Evolutionary conservation across 2,113 vertebrate genomes (phyloP).

Genomic region (Alosa alosa): DNA sequence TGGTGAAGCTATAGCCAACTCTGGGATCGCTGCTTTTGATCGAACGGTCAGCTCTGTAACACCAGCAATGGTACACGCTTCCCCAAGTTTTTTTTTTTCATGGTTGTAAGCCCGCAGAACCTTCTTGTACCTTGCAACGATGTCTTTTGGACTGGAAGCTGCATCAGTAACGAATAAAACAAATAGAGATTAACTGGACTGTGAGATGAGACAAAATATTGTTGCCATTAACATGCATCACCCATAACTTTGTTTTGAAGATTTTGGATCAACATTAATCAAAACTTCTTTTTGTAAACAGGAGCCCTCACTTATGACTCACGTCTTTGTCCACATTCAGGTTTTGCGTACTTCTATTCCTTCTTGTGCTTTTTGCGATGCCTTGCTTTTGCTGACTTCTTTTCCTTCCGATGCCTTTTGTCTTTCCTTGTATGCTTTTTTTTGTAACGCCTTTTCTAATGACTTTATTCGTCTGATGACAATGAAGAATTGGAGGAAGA

Average conservation of each 20-base stretch:
- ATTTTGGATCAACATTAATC: neutral
- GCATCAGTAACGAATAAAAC: slow-evolving; percentile 55
- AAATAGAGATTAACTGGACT: neutral
- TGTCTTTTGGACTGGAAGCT: slow-evolving; percentile 51
- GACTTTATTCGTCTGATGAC: neutral
- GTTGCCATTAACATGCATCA: neutral
- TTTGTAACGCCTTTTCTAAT: neutral
- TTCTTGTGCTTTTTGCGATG: neutral
- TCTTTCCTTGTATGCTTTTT: neutral
- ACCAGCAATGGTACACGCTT: too few relatives aligned
- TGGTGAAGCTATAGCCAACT: too few relatives aligned
- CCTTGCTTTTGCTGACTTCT: neutral
- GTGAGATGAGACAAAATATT: neutral
- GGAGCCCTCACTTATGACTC: neutral
- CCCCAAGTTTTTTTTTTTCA: too few relatives aligned
- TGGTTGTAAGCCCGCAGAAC: slow-evolving; percentile 19
- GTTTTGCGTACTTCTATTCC: too few relatives aligned
- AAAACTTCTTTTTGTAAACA: neutral
- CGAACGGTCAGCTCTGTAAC: too few relatives aligned
- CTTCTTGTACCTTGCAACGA: slow-evolving; percentile 45
- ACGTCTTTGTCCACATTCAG: neutral
- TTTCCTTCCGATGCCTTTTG: neutral
- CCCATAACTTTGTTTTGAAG: neutral
- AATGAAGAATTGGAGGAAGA: neutral
- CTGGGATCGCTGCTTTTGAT: too few relatives aligned